phyloP scores from a whole-genome alignment of 2,888 invertebrate genomes.

The Luperina testacea region DNA sequence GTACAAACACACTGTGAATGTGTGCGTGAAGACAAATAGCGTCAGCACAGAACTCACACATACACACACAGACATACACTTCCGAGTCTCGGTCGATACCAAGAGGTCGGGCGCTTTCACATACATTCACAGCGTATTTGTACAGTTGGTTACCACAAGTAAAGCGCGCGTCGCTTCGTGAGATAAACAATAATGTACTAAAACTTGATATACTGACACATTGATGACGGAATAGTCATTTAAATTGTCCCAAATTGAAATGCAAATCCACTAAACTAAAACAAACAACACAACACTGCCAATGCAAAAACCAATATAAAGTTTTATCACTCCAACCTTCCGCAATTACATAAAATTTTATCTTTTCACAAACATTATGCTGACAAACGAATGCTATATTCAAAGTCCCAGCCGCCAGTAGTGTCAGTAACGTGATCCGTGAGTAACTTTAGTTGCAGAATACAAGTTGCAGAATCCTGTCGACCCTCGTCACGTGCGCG shows the following conservation, averaged over 20 bases:
- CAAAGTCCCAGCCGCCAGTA: slow-evolving; percentile 13
- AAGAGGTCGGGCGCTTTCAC: background rate
- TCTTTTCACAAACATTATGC: slow-evolving; percentile 25
- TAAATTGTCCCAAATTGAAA: slow-evolving; percentile 17
- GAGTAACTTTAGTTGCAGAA: slow-evolving; percentile 1
- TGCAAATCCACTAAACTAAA: background rate
- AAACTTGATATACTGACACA: background rate
- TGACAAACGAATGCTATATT: slow-evolving; percentile 38
- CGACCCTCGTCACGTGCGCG: slow-evolving; percentile 56
- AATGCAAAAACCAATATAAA: slow-evolving; percentile 16
- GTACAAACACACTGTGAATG: too few species aligned
- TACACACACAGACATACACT: background rate
- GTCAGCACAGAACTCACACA: background rate
- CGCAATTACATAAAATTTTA: slow-evolving; percentile 39
- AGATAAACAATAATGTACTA: background rate
- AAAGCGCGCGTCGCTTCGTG: background rate
- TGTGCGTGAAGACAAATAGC: too few species aligned
- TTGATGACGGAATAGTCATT: background rate
- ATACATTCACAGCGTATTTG: background rate
- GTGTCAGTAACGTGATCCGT: background rate
- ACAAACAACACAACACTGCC: slow-evolving; percentile 12
- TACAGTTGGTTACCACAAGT: background rate
- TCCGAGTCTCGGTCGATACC: background rate
- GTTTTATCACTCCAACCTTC: slow-evolving; percentile 13
- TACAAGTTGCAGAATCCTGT: slow-evolving; percentile 29